Evolutionary conservation across 2,797 vertebrate genomes (phyloP), one percentile per base, ranked within the genome.

Genomic region (Cynodonichthys magdalenae): DNA sequence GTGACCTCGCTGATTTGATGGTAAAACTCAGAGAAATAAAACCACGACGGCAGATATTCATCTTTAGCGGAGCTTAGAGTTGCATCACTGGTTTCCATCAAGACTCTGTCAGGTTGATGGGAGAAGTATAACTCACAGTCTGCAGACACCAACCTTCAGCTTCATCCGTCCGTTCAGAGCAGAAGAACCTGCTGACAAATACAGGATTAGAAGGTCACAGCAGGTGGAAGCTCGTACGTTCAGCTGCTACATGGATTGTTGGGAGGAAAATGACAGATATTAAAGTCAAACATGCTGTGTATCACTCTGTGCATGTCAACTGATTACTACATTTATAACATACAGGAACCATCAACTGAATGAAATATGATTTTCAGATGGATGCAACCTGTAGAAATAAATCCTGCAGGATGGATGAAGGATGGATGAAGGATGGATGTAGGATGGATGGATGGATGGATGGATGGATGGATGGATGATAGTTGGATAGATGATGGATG

Each of bases 41-140:
- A 28, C 14, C 7, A 48, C 0, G 24, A 53, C n/a, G 24, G 34
- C 29, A 18, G 58, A 11, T 39, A 31, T 53, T 39, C 6, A 4
- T 72, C 17, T 36, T 6, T 1, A 60, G 6, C 46, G 12, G 28
- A 39, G 53, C 20, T 19, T 27, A 9, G 17, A 0, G 0, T 48
- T 11, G 12, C 47, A 53, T 77, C 46, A 31, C 6, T 27, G 10
- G 20, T 59, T 59, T 34, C 52, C 63, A 61, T 34, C 64, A 19
- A 1, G 44, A 4, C 50, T 1, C 1, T 24, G 14, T 53, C 46
- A 36, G 69, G 47, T 24, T 34, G 68, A 77, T 69, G 55, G 41
- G 34, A 18, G 9, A 6, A 62, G 44, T 20, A 0, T 15, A 6
- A 36, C 46, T 52, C 39, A n/a, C 41, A 53, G 49, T 24, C 39